Base-by-base conservation (phyloP, 1,140 invertebrate species). In the Zaprionus kolodkinae region DNA sequence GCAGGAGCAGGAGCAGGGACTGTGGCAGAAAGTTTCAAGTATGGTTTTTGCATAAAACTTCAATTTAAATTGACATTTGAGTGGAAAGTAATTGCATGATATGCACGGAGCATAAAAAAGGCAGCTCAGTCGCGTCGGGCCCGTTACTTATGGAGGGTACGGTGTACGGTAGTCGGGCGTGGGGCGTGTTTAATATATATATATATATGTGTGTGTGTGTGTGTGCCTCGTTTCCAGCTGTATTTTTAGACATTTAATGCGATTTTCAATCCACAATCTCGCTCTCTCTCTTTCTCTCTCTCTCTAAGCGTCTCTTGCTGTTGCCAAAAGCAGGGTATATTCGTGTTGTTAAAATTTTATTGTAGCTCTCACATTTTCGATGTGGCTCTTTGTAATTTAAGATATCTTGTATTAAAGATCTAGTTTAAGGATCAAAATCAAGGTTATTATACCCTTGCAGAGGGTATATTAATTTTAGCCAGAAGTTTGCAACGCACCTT, bases 51-150 rank as follows among this genome's bases (percentile, higher is more conserved):
- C 84, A 88, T 88, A 88, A 88, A 88, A 88, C 84, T 88, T 88
- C 85, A 88, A 88, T 88, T 88, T 89, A 88, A 88, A 88, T 88
- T 88, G 84, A 88, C 84, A 88, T 88, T 88, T 88, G 84, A 88
- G 84, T 88, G 84, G 84, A 88, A 88, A 88, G 84, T 88, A 88
- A 88, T 88, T 88, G 84, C 85, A 84, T 89, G 84, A 88, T 88
- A 84, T 89, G 85, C 84, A 78, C 60, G 72, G 77, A 76, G 68
- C 59, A 87, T 80, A 87, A 87, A 87, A 87, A 87, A 88, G 85
- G 84, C 84, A 75, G 77, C 67, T 52, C 72, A 60, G 52, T 72
- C 69, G 60, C 59, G 72, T 55, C 59, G 72, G 79, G 64, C 65
- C 74, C 66, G 57, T 72, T 72, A 76, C 73, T 76, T 72, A 72